Conservation (phyloP, 2,113 vertebrate genomes). For the Balaenoptera acutorostrata region DNA sequence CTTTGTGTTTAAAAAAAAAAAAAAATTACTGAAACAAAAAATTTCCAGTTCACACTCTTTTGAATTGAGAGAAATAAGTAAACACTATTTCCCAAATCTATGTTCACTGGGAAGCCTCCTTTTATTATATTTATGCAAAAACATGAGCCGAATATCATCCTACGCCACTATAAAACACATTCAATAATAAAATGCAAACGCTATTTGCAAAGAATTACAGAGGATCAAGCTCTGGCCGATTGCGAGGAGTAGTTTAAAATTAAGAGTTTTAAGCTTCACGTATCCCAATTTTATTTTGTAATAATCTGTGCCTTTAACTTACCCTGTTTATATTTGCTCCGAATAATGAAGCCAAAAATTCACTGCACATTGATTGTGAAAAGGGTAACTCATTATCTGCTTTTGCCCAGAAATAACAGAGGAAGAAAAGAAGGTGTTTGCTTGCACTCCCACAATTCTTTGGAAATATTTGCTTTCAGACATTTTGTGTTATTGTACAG, state of each 20-base stretch:
- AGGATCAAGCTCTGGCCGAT: conserved; percentile 72
- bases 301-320: conserved; percentile 70
- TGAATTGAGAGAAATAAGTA: conserved; percentile 69
- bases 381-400: conserved; percentile 71
- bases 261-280: conserved; percentile 74
- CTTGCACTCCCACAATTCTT: conserved; percentile 55
- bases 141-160: conserved; percentile 68
- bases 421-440: conserved; percentile 63
- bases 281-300: conserved; percentile 72
- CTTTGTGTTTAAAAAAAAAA: conserved; percentile 58
- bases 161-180: conserved; percentile 53
- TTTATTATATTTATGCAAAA: conserved; percentile 75
- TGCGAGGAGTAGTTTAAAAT: conserved; percentile 71
- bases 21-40: conserved; percentile 68
- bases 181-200: conserved; percentile 70
- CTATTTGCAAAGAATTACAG: conserved; percentile 71
- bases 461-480: conserved; percentile 71
- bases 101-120: conserved; percentile 64
- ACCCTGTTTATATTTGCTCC: conserved; percentile 72
- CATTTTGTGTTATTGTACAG: conserved; percentile 60
- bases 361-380: conserved; percentile 60
- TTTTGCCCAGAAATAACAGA: conserved; percentile 54
- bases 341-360: conserved; percentile 66
- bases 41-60: conserved; percentile 58
- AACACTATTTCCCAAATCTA: conserved; percentile 70